phyloP scores from a whole-genome alignment of 2,113 vertebrate species.

The Drymodes brunneopygia region DNA sequence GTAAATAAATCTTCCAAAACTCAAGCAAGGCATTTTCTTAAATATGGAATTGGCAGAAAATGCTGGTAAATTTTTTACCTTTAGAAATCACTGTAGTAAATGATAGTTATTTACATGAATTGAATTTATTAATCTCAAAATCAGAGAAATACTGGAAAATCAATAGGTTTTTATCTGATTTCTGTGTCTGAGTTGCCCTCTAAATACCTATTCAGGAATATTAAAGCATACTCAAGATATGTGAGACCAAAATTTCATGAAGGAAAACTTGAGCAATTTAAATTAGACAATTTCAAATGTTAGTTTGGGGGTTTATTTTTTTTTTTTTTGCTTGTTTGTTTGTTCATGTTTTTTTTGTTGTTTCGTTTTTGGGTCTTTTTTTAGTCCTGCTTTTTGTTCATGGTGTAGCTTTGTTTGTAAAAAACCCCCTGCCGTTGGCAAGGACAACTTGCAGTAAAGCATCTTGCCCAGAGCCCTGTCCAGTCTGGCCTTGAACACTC shows the following conservation, averaged over 20 bases:
- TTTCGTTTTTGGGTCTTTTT: background rate
- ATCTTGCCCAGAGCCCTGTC: background rate
- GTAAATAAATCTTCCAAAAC: background rate
- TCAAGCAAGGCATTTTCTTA: background rate
- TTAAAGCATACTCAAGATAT: background rate
- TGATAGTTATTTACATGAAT: background rate
- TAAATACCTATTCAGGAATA: background rate
- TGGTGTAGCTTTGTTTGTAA: background rate
- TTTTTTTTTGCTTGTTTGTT: background rate
- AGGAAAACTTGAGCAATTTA: background rate
- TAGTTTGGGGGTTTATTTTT: background rate
- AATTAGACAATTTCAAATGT: accelerated
- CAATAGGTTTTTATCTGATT: background rate
- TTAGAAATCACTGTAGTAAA: background rate
- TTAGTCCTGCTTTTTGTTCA: background rate
- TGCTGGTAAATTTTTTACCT: background rate
- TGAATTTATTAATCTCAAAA: background rate
- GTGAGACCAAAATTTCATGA: background rate
- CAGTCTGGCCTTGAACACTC: background rate
- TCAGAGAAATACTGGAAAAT: background rate
- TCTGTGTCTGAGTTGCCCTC: background rate
- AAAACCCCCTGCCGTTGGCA: background rate
- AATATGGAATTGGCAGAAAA: background rate
- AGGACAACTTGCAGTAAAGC: background rate
- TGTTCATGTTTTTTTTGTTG: background rate